Conservation (phyloP, 2,113 vertebrate species). For the Salvelinus namaycush region DNA sequence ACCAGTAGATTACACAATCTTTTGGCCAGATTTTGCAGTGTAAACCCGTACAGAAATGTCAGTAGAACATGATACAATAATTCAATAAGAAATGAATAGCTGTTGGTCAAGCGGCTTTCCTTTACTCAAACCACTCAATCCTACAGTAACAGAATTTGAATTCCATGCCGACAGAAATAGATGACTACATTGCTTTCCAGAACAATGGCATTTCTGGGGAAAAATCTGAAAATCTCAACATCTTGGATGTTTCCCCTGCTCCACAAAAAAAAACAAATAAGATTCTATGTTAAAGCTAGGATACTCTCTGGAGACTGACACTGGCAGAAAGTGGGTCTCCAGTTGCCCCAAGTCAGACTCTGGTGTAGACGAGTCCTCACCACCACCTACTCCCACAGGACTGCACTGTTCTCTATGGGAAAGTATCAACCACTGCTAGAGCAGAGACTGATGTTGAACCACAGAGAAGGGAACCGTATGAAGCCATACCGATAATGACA, state of each 20-base stretch:
- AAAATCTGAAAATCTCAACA: slow-evolving; percentile 25
- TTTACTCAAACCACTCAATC: not conserved
- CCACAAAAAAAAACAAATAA: not conserved
- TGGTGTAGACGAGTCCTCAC: slow-evolving; percentile 40
- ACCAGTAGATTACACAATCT: not conserved
- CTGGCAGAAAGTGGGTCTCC: slow-evolving; percentile 46
- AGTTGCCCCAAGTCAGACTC: slow-evolving; percentile 53
- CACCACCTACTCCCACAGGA: slow-evolving; percentile 58
- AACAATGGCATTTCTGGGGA: slow-evolving; percentile 22
- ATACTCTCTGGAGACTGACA: slow-evolving; percentile 48
- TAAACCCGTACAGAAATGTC: no score
- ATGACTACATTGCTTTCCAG: no score
- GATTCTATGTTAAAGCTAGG: slow-evolving; percentile 29
- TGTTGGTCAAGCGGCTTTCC: not conserved
- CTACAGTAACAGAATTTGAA: not conserved
- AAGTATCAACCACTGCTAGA: slow-evolving; percentile 3
- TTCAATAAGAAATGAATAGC: not conserved
- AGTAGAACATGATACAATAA: not conserved
- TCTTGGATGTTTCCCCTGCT: slow-evolving; percentile 42
- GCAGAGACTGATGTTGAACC: slow-evolving; percentile 43
- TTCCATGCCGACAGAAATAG: not conserved
- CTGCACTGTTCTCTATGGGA: slow-evolving; percentile 40
- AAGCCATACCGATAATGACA: slow-evolving; percentile 24
- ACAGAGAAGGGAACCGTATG: slow-evolving; percentile 36
- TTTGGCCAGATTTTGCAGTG: not conserved